Conservation (phyloP, 2,797 vertebrate genomes). For the Eupleurogrammus muticus region DNA sequence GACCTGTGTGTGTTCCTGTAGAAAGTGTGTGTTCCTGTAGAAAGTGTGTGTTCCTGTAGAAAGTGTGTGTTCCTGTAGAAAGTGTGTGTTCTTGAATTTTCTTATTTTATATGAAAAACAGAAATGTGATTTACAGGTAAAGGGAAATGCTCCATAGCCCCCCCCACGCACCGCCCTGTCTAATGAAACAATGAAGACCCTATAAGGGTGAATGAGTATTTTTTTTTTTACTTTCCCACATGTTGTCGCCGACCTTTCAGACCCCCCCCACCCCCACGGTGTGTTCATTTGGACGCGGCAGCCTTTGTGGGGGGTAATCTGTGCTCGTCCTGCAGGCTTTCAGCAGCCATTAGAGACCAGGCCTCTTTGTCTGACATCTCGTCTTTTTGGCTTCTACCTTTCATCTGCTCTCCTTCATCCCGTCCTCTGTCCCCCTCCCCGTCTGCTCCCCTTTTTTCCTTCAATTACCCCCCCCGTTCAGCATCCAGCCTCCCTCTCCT, state of each 20-base stretch:
- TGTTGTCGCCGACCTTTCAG: no score
- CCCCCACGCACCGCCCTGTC: no score
- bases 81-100: no score
- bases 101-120: no score
- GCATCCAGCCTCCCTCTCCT: slow-evolving; percentile 60
- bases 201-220: slow-evolving; percentile 21
- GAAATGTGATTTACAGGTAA: no score
- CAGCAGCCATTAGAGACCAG: slow-evolving; percentile 66
- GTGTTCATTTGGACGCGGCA: slow-evolving; percentile 45
- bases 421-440: slow-evolving; percentile 38
- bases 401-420: slow-evolving; percentile 62
- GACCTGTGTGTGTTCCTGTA: no score
- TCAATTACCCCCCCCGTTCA: slow-evolving; percentile 55
- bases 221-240: slow-evolving; percentile 7
- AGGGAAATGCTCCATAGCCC: no score
- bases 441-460: slow-evolving; percentile 52
- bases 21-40: no score
- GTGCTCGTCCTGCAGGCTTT: slow-evolving; percentile 61
- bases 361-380: slow-evolving; percentile 66
- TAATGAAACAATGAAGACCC: background rate
- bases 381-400: slow-evolving; percentile 60
- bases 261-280: slow-evolving; percentile 27
- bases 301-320: slow-evolving; percentile 44
- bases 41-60: no score
- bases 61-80: no score